Conservation (phyloP, 35 echinoderm and acorn worm species). For the Hemicentrotus pulcherrimus region DNA sequence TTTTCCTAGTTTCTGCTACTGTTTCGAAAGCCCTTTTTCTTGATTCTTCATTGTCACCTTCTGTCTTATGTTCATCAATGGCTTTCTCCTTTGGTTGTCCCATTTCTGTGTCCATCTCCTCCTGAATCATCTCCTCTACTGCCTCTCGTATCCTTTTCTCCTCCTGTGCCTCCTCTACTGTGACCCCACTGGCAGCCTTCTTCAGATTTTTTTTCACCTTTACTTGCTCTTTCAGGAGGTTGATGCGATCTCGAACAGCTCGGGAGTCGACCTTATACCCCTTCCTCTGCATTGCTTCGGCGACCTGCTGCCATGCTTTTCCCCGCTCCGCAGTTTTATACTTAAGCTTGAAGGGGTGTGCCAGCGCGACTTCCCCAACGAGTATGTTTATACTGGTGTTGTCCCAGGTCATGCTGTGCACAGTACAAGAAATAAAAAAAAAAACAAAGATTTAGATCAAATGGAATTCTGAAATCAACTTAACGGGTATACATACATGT, state of each 20-base stretch:
- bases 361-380: slow-evolving; percentile 33
- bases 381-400: slow-evolving; percentile 28
- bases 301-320: slow-evolving; percentile 46
- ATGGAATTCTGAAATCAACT: no score
- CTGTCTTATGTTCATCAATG: slow-evolving; percentile 55
- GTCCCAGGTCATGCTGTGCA: slow-evolving; percentile 52
- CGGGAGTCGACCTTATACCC: slow-evolving; percentile 43
- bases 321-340: slow-evolving; percentile 31
- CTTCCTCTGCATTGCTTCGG: neutral
- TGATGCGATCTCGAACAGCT: neutral
- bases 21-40: slow-evolving; percentile 44
- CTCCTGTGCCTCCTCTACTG: slow-evolving; percentile 46
- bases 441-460: neutral
- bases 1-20: slow-evolving; percentile 51
- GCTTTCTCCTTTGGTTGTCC: slow-evolving; percentile 51
- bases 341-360: neutral
- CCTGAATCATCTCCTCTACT: slow-evolving; percentile 25
- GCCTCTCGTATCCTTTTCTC: slow-evolving; percentile 38
- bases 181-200: slow-evolving; percentile 36
- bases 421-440: neutral
- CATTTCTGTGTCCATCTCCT: slow-evolving; percentile 41
- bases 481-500: no score
- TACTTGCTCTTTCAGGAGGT: slow-evolving; percentile 21
- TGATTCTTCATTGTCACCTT: slow-evolving; percentile 15
- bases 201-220: slow-evolving; percentile 51